Evolutionary conservation across 92 coral and sea anemone species (phyloP).

Genomic region (Phymanthus crucifer): DNA sequence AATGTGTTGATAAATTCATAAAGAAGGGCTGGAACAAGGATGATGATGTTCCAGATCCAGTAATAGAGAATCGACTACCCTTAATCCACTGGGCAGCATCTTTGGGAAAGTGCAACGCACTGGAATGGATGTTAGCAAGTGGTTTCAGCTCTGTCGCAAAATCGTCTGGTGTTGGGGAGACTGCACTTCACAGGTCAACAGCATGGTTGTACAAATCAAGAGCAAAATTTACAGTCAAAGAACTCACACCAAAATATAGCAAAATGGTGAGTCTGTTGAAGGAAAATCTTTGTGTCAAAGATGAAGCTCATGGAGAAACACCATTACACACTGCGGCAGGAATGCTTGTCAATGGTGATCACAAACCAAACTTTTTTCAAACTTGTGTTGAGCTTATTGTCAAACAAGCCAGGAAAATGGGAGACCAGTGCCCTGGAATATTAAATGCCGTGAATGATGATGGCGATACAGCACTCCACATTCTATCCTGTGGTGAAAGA

Average conservation of each 20-base stretch:
- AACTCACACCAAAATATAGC: slow-evolving; percentile 85
- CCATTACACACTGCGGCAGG: slow-evolving; percentile 95
- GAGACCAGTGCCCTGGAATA: slow-evolving; percentile 68
- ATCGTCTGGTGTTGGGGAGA: slow-evolving; percentile 89
- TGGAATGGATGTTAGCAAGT: slow-evolving; percentile 97
- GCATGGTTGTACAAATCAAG: slow-evolving; percentile 77
- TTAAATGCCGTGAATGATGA: slow-evolving; percentile 91
- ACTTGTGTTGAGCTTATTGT: slow-evolving; percentile 87
- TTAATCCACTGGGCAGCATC: slow-evolving; percentile 96
- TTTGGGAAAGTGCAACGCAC: slow-evolving; percentile 90
- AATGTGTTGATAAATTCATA: slow-evolving; percentile 80
- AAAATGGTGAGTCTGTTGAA: slow-evolving; percentile 79
- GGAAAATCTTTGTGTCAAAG: slow-evolving; percentile 81
- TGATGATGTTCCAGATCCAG: slow-evolving; percentile 92
- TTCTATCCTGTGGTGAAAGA: slow-evolving; percentile 84
- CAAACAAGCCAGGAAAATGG: slow-evolving; percentile 82
- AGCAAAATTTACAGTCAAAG: slow-evolving; percentile 87
- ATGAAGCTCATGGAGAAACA: slow-evolving; percentile 89
- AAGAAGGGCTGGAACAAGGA: slow-evolving; percentile 93
- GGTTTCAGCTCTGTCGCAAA: slow-evolving; percentile 79
- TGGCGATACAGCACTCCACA: slow-evolving; percentile 92
- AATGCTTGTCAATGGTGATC: slow-evolving; percentile 88
- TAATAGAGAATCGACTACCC: slow-evolving; percentile 82
- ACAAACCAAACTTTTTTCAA: slow-evolving; percentile 89
- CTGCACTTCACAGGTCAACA: slow-evolving; percentile 88